Evolutionary conservation across 2,797 vertebrate genomes (phyloP).

Genomic region (Gobionotothen gibberifrons): DNA sequence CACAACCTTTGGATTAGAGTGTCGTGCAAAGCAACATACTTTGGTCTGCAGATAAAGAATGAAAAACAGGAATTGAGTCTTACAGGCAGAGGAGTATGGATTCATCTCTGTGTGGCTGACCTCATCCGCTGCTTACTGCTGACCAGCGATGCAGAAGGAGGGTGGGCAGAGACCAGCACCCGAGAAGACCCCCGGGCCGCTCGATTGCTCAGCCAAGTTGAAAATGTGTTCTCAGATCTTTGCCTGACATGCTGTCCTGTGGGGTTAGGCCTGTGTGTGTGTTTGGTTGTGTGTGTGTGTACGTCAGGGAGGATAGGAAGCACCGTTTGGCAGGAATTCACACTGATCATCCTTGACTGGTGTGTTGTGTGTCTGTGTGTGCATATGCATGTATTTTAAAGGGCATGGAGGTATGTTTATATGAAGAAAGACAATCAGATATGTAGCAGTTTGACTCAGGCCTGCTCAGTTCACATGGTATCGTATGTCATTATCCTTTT

Average conservation of each 20-base stretch:
- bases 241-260: slow-evolving; percentile 80
- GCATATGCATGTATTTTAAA: slow-evolving; percentile 40
- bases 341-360: slow-evolving; percentile 70
- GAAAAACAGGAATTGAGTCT: slow-evolving; percentile 68
- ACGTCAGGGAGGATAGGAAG: slow-evolving; percentile 48
- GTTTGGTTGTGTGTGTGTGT: slow-evolving; percentile 35
- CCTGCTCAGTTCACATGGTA: slow-evolving; percentile 11
- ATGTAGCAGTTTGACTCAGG: slow-evolving; percentile 37
- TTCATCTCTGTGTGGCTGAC: slow-evolving; percentile 72
- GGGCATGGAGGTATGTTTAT: slow-evolving; percentile 47
- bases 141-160: slow-evolving; percentile 65
- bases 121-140: slow-evolving; percentile 66
- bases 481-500: neutral
- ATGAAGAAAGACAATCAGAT: slow-evolving; percentile 38
- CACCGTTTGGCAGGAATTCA: slow-evolving; percentile 69
- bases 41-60: slow-evolving; percentile 39
- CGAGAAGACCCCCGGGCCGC: slow-evolving; percentile 73
- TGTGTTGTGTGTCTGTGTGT: slow-evolving; percentile 42
- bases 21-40: slow-evolving; percentile 13
- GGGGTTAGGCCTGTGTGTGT: slow-evolving; percentile 59
- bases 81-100: slow-evolving; percentile 67
- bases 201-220: slow-evolving; percentile 85
- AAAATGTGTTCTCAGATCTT: slow-evolving; percentile 87
- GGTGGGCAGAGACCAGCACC: slow-evolving; percentile 79
- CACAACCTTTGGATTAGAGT: slow-evolving; percentile 21